Evolutionary conservation across 2,113 vertebrate species (phyloP).

Genomic region (Mobula birostris): DNA sequence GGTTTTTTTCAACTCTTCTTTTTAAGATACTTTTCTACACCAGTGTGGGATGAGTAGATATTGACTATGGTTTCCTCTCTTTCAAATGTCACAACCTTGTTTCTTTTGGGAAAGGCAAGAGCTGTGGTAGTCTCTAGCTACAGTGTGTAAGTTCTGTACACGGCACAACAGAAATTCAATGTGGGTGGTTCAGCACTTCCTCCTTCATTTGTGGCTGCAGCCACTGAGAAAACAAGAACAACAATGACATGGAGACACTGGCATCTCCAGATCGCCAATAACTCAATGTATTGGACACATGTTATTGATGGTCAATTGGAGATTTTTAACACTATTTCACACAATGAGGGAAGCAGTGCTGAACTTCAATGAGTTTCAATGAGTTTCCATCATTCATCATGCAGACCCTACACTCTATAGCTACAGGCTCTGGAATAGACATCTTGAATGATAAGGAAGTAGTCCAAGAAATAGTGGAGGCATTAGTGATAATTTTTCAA

Average conservation of each 20-base stretch:
- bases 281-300: too few species aligned
- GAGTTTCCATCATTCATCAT: too few species aligned
- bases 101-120: neutral
- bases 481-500: too few species aligned
- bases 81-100: neutral
- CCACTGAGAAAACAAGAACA: neutral
- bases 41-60: neutral
- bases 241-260: neutral
- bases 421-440: too few species aligned
- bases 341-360: too few species aligned
- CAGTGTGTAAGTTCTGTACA: neutral
- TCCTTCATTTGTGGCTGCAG: neutral
- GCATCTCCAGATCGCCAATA: neutral
- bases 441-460: too few species aligned
- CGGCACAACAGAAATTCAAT: neutral
- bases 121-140: neutral
- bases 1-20: neutral
- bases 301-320: neutral
- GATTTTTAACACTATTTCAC: neutral
- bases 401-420: too few species aligned
- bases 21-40: neutral
- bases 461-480: too few species aligned
- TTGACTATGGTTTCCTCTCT: neutral
- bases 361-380: too few species aligned
- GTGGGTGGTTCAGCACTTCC: neutral